Evolutionary conservation across 2,888 invertebrate species (phyloP), one percentile per base, ranked within the genome.

Genomic region (Troides oblongomaculatus): DNA sequence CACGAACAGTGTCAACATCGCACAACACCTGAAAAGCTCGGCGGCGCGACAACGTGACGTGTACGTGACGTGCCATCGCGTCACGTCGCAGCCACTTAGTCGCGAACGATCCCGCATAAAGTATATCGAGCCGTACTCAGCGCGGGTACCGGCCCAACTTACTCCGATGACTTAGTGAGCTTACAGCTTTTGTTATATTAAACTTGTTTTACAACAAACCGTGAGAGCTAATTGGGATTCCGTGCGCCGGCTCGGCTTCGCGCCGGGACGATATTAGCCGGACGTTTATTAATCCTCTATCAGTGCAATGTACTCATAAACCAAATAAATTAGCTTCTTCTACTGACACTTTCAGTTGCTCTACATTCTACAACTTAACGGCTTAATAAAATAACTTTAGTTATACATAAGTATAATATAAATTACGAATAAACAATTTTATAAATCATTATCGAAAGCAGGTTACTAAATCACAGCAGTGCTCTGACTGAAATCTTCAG

Each of bases 101-200:
- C 30, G 58, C 17, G 58, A 64, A 64, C 58, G 68, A 63, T 68
- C 59, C 58, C 36, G 64, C 56, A 57, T 64, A 56, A 69, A 69
- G 61, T 63, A 68, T 68, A 68, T 65, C 65, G 65, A 18, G 59
- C 56, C 25, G 61, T 56, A 64, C 69, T 69, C 64, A 56, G 53
- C 60, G 60, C 8, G 64, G 64, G 61, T 65, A 64, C 58, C 10
- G 53, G 18, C 23, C 39, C 50, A 66, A 62, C 65, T 65, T 57
- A 30, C 61, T 30, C 23, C 60, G 70, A 58, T 53, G 66, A 70
- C 70, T 70, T 70, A 70, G 58, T 66, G 66, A 66, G 70, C 66
- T 70, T 66, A 69, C 53, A 66, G 70, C 66, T 62, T 70, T 66
- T 66, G 65, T 64, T 64, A 64, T 68, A 62, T 62, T 59, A 70